Percentiles rank a stretch among this genome's conserved stretches.
phyloP scores from a whole-genome alignment of 2,113 vertebrate species.

The Syngnathoides biaculeatus region DNA sequence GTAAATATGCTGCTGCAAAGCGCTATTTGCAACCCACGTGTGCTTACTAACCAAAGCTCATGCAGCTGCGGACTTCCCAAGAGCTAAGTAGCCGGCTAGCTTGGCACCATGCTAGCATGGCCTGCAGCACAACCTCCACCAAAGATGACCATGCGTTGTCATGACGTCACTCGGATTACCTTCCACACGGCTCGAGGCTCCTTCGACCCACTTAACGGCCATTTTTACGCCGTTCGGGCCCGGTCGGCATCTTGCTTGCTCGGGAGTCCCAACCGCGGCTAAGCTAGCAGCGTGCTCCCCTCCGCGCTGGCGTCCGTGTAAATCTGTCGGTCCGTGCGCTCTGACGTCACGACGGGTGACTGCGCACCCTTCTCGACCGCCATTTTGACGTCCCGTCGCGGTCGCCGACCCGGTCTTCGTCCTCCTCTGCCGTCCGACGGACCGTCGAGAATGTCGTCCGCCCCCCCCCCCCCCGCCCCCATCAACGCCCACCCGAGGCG shows the following conservation, averaged over 20 bases:
- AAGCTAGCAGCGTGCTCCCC: conserved; percentile 16
- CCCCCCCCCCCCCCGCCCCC: no score
- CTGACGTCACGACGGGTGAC: not conserved
- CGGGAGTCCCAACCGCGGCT: not conserved
- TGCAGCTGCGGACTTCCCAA: no score
- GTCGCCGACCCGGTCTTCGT: not conserved
- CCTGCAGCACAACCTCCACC: not conserved
- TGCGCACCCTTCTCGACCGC: conserved; percentile 56
- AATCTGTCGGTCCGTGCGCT: not conserved
- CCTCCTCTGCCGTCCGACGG: not conserved
- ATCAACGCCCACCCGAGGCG: not conserved
- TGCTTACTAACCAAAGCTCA: not conserved
- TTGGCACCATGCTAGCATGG: not conserved
- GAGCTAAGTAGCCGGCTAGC: not conserved
- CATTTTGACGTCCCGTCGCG: conserved; percentile 38
- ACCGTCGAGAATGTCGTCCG: not conserved
- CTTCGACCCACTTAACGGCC: conserved; percentile 6
- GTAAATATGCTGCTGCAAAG: not conserved
- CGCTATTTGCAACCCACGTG: not conserved
- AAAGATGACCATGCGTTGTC: conserved; percentile 22
- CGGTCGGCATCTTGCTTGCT: conserved; percentile 7
- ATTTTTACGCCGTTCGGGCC: not conserved
- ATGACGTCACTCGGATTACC: conserved; percentile 31
- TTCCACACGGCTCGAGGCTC: conserved; percentile 8
- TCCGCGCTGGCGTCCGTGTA: not conserved